Percentiles rank a stretch among this genome's conserved stretches.
Evolutionary conservation across 2,797 vertebrate genomes (phyloP).

Genomic region (Netta rufina): DNA sequence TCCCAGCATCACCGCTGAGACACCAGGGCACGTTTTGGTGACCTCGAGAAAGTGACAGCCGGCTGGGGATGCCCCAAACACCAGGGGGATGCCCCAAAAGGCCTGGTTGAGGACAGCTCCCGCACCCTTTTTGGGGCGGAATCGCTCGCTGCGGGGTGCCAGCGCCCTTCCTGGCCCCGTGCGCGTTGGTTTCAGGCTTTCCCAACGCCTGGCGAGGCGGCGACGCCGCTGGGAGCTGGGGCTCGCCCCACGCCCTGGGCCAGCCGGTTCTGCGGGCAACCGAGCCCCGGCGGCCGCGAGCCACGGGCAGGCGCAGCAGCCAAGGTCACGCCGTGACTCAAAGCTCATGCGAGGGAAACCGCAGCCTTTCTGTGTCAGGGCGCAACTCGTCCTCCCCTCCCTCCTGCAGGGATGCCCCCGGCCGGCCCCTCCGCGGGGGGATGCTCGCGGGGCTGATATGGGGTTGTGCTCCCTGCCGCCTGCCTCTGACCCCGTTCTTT

Average conservation of each 20-base stretch:
- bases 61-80: neutral
- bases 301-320: neutral
- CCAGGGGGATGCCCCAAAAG: too few relatives aligned
- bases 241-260: slow-evolving; percentile 21
- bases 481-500: slow-evolving; percentile 3
- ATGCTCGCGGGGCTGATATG: neutral
- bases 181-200: neutral
- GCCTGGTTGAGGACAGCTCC: neutral
- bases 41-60: accelerated
- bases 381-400: neutral
- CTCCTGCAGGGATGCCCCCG: neutral
- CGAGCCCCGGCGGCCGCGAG: neutral
- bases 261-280: slow-evolving; percentile 23
- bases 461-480: neutral
- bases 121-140: accelerated
- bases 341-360: neutral
- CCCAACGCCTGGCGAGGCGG: neutral
- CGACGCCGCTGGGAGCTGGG: neutral
- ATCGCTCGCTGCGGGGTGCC: neutral
- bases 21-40: neutral
- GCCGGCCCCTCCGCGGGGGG: neutral
- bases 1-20: neutral
- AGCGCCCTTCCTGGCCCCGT: neutral
- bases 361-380: slow-evolving; percentile 19
- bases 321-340: slow-evolving; percentile 60